Percentiles rank a stretch among this genome's conserved stretches.
Evolutionary conservation across 2,797 vertebrate species (phyloP).

Genomic region (Caiman crocodilus): DNA sequence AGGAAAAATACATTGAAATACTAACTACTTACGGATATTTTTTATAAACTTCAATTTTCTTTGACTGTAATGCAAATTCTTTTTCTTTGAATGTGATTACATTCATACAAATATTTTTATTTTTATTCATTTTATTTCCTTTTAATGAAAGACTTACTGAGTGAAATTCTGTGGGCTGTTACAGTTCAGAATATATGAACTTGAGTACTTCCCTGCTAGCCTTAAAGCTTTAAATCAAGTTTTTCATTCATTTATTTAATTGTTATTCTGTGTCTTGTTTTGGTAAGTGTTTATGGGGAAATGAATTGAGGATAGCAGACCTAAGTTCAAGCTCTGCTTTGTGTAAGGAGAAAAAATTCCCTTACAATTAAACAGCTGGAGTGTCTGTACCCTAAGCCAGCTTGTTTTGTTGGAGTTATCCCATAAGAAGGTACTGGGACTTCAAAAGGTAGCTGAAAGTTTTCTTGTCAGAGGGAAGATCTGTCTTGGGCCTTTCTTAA

Average conservation of each 20-base stretch:
- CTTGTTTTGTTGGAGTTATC: not conserved
- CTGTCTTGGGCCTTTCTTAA: not conserved
- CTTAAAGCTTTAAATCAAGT: not conserved
- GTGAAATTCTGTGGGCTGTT: not conserved
- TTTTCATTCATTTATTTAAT: not conserved
- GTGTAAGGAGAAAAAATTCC: not conserved
- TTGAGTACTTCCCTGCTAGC: not conserved
- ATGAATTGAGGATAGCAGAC: not conserved
- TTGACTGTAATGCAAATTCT: constrained; percentile 1
- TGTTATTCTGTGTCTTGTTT: not conserved
- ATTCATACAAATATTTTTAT: not conserved
- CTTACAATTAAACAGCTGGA: not conserved
- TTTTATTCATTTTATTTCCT: not conserved
- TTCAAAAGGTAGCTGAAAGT: not conserved
- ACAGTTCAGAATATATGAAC: not conserved
- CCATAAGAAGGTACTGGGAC: not conserved
- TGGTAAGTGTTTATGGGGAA: not conserved
- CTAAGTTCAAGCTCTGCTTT: not conserved
- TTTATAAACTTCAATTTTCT: not conserved
- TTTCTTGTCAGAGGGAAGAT: not conserved
- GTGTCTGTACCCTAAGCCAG: not conserved
- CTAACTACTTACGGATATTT: constrained; percentile 26
- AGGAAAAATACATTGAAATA: constrained; percentile 52
- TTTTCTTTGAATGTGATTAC: not conserved
- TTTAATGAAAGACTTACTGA: not conserved